Conservation (phyloP, 2,888 invertebrate species). For the Scaptomyza flava region DNA sequence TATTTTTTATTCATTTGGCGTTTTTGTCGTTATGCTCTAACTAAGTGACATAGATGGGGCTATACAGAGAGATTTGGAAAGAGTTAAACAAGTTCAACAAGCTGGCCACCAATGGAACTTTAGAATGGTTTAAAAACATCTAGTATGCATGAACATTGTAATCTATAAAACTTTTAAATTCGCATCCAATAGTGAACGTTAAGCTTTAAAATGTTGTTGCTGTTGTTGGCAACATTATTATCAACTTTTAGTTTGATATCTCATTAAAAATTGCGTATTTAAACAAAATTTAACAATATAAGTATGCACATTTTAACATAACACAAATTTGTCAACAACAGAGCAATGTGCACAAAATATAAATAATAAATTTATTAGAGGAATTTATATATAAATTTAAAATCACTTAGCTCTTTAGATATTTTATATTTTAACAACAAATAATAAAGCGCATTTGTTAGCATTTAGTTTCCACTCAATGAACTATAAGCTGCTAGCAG, state of each 20-base stretch:
- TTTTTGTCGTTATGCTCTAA: slow-evolving; percentile 17
- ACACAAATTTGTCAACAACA: too few relatives aligned
- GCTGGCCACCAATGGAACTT: slow-evolving; percentile 12
- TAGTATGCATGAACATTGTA: background rate
- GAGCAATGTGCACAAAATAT: too few relatives aligned
- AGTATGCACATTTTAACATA: background rate
- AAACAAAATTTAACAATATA: too few relatives aligned
- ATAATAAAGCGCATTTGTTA: background rate
- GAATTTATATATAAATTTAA: background rate
- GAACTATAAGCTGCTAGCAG: background rate
- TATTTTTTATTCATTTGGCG: slow-evolving; percentile 47
- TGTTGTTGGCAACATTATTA: background rate
- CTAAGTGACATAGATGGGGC: slow-evolving; percentile 14
- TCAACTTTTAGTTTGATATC: background rate
- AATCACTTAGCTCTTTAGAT: background rate
- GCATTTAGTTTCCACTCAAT: background rate
- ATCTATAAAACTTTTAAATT: background rate
- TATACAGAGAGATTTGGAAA: too few relatives aligned
- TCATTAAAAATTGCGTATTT: background rate
- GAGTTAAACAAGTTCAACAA: slow-evolving; percentile 5
- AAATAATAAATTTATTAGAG: background rate
- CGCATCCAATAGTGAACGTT: background rate
- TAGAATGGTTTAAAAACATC: background rate
- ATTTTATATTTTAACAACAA: background rate
- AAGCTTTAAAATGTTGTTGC: background rate